Conservation (phyloP, 2,797 vertebrate genomes). For the Enteromius radiatus region DNA sequence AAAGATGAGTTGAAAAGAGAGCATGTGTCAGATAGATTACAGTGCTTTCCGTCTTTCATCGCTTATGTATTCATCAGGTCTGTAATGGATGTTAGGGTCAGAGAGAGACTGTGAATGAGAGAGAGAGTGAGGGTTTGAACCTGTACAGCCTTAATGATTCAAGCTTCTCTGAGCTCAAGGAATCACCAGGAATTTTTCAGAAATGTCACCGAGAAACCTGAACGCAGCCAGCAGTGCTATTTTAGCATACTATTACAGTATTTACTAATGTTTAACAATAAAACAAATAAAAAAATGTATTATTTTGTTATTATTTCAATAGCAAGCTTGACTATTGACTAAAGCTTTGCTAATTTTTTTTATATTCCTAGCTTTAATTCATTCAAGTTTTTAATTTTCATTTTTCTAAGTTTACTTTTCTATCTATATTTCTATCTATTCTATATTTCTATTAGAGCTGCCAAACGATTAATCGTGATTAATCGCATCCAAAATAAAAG, state of each 20-base stretch:
- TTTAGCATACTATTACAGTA: not conserved
- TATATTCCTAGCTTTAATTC: too few species aligned
- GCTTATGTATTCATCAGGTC: constrained; percentile 4
- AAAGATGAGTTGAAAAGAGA: not conserved
- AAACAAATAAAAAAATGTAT: too few species aligned
- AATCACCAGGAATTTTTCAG: not conserved
- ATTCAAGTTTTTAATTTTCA: not conserved
- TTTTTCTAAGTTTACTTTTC: not conserved
- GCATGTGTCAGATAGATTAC: not conserved
- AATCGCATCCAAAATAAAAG: too few species aligned
- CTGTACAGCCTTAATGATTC: not conserved
- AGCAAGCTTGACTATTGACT: not conserved
- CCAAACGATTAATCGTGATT: too few species aligned
- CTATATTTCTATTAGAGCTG: too few species aligned
- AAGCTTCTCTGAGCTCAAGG: not conserved
- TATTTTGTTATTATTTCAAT: not conserved
- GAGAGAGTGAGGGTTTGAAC: not conserved
- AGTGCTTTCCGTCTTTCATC: not conserved
- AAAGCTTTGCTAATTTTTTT: too few species aligned
- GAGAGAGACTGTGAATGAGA: not conserved
- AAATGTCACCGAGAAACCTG: not conserved
- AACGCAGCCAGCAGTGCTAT: not conserved
- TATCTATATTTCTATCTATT: too few species aligned
- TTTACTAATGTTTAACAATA: not conserved
- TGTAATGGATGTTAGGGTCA: constrained; percentile 13